Base-by-base conservation (phyloP, 1,140 invertebrate species). In the Leptinotarsa undecemlineata region DNA sequence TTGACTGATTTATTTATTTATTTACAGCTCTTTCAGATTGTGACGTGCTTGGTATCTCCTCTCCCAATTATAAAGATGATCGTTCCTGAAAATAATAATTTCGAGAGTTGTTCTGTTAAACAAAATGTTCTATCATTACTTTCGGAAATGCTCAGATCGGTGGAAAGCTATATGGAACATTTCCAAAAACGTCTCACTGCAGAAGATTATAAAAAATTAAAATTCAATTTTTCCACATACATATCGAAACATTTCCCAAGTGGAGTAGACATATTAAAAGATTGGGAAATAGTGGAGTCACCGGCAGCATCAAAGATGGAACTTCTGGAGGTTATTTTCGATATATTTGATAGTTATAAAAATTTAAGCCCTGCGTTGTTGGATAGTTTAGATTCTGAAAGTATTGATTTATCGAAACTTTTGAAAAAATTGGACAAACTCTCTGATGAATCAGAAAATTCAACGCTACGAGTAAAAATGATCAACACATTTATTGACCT, bases 381-480 rank as follows among this genome's bases (percentile, higher is more conserved):
- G 72, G 86, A 89, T 78, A 83, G 81, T 61, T 74, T 88, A 4
- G 85, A 77, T 71, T 82, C 87, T 68, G 72, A 26, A 48, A 63
- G 23, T 21, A 21, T 71, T 19, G 84, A 88, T 77, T 84, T 88
- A 76, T 87, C 85, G 76, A 83, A 85, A 20, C 84, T 88, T 76
- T 77, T 89, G 23, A 79, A 86, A 66, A 85, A 82, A 79, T 84
- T 87, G 15, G 74, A 86, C 0, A 73, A 81, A 19, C 61, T 48
- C 0, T 71, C 84, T 62, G 83, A 85, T 26, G 76, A 85, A 19
- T 19, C 17, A 5, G 26, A 66, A 64, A 61, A 48, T 26, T 63
- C 60, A 17, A 64, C 82, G 85, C 85, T 92, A 71, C 90, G 92
- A 84, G 85, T 92, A 2, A 92, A 92, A 85, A 86, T 89, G 2